Evolutionary conservation across 1,140 invertebrate genomes (phyloP), one percentile per base, ranked within the genome.

Genomic region (Hirudo medicinalis): DNA sequence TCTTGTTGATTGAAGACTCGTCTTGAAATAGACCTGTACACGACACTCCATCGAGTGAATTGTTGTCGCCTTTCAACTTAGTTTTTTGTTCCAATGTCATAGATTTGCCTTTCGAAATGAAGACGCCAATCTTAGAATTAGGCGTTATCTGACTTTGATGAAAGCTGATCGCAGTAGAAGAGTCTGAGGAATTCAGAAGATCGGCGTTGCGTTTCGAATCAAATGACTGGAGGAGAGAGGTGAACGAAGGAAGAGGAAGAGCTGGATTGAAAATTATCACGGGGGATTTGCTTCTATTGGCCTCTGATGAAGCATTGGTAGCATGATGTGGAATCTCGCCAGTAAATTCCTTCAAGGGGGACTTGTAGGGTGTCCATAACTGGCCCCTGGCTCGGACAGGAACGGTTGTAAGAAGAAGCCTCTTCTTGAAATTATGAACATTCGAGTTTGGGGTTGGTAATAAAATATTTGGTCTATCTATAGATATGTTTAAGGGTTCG

Each of bases 241-340:
- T 63, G 57, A 63, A 63, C 15, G 57, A 63, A 13, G 57, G 57
- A 63, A 63, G 57, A 22, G 57, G 57, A 25, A 63, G 57, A 13
- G 57, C 22, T 63, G 57, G 57, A 63, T 63, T 63, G 57, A 63
- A 63, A 15, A 32, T 11, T 25, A 63, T 63, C 29, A 63, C 29
- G 8, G 57, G 57, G 9, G 57, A 63, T 63, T 22, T 25, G 22
- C 22, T 25, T 63, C 22, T 25, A 2, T n/a, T 63, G 22, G 57
- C 1, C 11, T 13, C 22, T 22, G 57, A 63, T n/a, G 57, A 63
- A 22, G 20, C 57, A 25, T 22, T 25, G 0, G 20, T 6, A 25
- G 2, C 29, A 13, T 63, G 6, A 49, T 49, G 43, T 32, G 57
- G 57, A 63, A 63, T 63, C 17, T n/a, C 22, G 19, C 19, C 29